Evolutionary conservation across 2,888 invertebrate species (phyloP), one percentile per base, ranked within the genome.

Genomic region (Mystacides longicornis): DNA sequence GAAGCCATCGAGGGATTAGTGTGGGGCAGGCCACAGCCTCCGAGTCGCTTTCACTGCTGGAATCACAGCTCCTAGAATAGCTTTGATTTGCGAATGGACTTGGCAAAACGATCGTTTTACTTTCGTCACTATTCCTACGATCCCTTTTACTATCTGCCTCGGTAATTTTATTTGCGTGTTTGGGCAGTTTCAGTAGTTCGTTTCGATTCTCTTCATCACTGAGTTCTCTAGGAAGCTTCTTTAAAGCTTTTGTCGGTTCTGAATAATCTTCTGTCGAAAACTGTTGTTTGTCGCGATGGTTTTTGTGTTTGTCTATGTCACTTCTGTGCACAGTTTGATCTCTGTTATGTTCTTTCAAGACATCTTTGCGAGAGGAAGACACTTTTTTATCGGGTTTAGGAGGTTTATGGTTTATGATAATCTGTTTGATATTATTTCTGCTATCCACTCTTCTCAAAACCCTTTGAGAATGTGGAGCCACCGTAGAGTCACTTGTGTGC

Each of bases 1-100:
- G 65, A 59, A 73, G 66, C 74, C 75, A 75, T 67, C 52, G 74
- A 71, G 58, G 74, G 71, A 60, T 72, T 66, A 59, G 72, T 65
- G 65, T 73, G 0, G 61, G 61, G 72, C 64, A 74, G 64, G 66
- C 70, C 64, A 60, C 71, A 67, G 68, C 69, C 62, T 70, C 72
- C 51, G 73, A 71, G 62, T 67, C 68, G 60, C 73, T 71, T 56
- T 69, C 69, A 60, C 64, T 66, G 55, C 61, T 61, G 18, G 56
- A 56, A 46, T 62, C 56, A 9, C 60, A 51, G 3, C 58, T 58
- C 54, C 55, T 53, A 49, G 58, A 55, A 18, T 42, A 59, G 37
- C 64, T 64, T 43, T 62, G 61, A 51, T 63, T 64, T 48, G 61
- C 63, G 49, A 61, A 52, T 5, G 63, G 63, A 56, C 62, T 65